phyloP scores from a whole-genome alignment of 2,797 vertebrate species.

The Balearica regulorum region DNA sequence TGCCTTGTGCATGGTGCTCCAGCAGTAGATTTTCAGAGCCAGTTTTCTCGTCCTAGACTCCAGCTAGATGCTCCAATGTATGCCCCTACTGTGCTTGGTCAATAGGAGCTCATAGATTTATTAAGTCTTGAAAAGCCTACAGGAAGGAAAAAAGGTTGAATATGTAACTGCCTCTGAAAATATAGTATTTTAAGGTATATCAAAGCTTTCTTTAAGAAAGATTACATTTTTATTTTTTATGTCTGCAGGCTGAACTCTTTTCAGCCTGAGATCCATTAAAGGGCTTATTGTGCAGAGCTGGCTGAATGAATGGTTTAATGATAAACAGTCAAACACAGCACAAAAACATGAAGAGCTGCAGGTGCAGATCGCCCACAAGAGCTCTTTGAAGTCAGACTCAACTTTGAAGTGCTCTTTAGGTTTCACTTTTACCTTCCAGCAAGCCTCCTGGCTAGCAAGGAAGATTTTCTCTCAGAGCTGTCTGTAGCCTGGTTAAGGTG shows the following conservation, averaged over 20 bases:
- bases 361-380: background rate
- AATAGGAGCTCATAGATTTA: background rate
- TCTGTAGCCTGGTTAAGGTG: background rate
- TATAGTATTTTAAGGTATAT: background rate
- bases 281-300: background rate
- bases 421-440: slow-evolving; percentile 18
- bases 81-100: background rate
- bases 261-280: background rate
- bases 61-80: background rate
- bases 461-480: background rate
- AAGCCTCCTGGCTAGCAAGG: background rate
- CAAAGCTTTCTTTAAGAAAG: background rate
- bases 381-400: slow-evolving; percentile 2
- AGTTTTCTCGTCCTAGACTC: background rate
- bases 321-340: background rate
- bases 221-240: background rate
- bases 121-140: background rate
- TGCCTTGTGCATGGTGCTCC: background rate
- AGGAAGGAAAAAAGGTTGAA: background rate
- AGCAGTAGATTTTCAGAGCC: background rate
- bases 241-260: background rate
- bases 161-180: background rate
- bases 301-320: background rate
- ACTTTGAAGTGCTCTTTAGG: background rate
- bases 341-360: background rate